Base-by-base conservation (phyloP, 1,140 invertebrate species). In the Phymastichus coffea region DNA sequence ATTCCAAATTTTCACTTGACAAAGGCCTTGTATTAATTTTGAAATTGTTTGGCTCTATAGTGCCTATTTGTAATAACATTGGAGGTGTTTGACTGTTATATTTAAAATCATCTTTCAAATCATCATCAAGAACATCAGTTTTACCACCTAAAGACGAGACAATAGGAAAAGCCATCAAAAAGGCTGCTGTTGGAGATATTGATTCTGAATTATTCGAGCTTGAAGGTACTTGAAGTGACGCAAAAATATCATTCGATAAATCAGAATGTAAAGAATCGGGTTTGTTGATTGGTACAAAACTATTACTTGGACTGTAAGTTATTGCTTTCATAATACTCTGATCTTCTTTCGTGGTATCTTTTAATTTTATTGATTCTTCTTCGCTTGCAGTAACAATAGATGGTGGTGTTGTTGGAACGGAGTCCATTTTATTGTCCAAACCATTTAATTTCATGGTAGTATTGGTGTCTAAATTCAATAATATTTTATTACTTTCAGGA, bases 101-200 rank as follows among this genome's bases (percentile, higher is more conserved):
- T 26, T 76, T 80, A 41, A 79, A 79, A 53, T 82, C 81, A 26
- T 79, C 77, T 52, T 83, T 82, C 68, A 79, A 78, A 49, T 83
- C 81, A 46, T 83, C 83, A 20, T 81, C 82, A 2, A 85, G 66
- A 2, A 84, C 82, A 63, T 86, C 85, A 1, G 82, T 79, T 52
- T 82, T 84, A 9, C 82, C 82, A 40, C 79, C 83, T 4, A 82
- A 52, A 8, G 82, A 81, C 2, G 85, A 86, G 1, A 90, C 88
- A 12, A 90, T 73, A 1, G 89, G 89, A 66, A 91, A 91, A 8
- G 88, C 86, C 73, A 88, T 83, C 17, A 91, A 73, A 71, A 90
- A 90, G 8, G 89, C 89, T 22, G 88, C 89, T 9, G 88, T 91
- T 10, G 89, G 88, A 17, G 89, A 91, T 63, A 88, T 87, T 9